These are phyloP conservation scores for Porites lobata DNA, from an alignment of 92 coral and sea anemone genomes.

Conservation along the genomic window DNA sequence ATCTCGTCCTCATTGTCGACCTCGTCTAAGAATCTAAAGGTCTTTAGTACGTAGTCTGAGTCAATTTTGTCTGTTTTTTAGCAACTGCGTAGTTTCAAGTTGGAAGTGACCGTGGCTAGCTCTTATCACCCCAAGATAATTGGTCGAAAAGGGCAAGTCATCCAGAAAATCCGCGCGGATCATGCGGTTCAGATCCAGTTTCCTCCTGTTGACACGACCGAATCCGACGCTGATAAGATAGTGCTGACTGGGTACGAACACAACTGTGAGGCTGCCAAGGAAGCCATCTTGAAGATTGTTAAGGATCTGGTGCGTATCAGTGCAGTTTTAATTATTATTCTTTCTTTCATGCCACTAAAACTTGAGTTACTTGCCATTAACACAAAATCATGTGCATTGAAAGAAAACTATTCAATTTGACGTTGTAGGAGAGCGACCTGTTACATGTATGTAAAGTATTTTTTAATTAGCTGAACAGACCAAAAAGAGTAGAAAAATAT, in stretches of 20 bases:
- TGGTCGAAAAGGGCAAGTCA: constrained; percentile 92
- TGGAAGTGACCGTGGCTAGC: constrained; percentile 81
- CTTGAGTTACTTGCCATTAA: not conserved
- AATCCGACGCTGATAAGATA: constrained; percentile 75
- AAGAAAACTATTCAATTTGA: too few relatives aligned
- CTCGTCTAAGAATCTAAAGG: too few relatives aligned
- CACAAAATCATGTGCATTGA: too few relatives aligned
- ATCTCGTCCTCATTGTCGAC: too few relatives aligned
- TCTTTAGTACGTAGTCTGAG: too few relatives aligned
- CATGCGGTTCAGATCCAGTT: constrained; percentile 95
- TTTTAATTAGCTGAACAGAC: too few relatives aligned
- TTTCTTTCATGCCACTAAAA: not conserved
- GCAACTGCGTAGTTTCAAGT: constrained; percentile 93
- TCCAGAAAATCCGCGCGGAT: constrained; percentile 91
- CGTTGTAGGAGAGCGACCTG: too few relatives aligned
- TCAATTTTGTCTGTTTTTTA: constrained; percentile 11
- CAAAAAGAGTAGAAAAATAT: too few relatives aligned
- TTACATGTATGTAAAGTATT: too few relatives aligned
- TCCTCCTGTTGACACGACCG: constrained; percentile 74
- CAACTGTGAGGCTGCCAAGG: constrained; percentile 94
- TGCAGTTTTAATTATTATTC: too few relatives aligned
- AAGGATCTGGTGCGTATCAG: constrained; percentile 85
- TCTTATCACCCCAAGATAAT: constrained; percentile 97
- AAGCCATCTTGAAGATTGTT: constrained; percentile 87
- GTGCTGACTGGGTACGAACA: constrained; percentile 94